Conservation (phyloP, 2,797 vertebrate genomes). For the Ptychadena robeensis region DNA sequence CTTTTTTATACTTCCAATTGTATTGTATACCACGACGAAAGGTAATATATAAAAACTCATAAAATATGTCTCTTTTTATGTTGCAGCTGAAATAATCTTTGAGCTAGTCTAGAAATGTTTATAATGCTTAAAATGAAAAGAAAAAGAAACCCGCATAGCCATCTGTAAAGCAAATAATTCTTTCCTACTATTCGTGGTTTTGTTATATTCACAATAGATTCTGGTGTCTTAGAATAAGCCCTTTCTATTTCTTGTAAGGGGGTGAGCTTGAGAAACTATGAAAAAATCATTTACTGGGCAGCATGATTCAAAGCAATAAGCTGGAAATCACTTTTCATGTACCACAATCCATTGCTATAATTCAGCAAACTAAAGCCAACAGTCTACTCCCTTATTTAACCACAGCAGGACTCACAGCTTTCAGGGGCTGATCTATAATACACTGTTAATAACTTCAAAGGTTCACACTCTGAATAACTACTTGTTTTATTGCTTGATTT, state of each 20-base stretch:
- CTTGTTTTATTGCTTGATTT: conserved; percentile 45
- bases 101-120: conserved; percentile 25
- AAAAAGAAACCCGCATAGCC: conserved; percentile 23
- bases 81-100: conserved; percentile 26
- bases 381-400: conserved; percentile 58
- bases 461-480: conserved; percentile 52
- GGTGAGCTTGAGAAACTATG: conserved; percentile 51
- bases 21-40: background rate
- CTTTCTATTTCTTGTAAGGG: conserved; percentile 46
- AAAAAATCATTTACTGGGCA: conserved; percentile 52
- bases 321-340: conserved; percentile 57
- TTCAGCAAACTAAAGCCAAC: conserved; percentile 53
- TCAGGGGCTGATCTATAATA: conserved; percentile 54
- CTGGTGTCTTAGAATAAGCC: conserved; percentile 28
- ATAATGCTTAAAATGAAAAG: background rate
- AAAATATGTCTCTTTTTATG: background rate
- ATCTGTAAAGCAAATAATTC: conserved; percentile 53
- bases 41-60: background rate
- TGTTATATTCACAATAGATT: conserved; percentile 49
- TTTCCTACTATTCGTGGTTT: conserved; percentile 38
- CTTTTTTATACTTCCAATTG: background rate
- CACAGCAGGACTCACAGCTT: conserved; percentile 53
- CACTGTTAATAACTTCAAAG: conserved; percentile 60
- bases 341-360: conserved; percentile 51
- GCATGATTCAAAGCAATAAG: conserved; percentile 49